These are phyloP conservation scores for Drosophila azteca DNA, from an alignment of 1,140 invertebrate species.

Conservation along the genomic window DNA sequence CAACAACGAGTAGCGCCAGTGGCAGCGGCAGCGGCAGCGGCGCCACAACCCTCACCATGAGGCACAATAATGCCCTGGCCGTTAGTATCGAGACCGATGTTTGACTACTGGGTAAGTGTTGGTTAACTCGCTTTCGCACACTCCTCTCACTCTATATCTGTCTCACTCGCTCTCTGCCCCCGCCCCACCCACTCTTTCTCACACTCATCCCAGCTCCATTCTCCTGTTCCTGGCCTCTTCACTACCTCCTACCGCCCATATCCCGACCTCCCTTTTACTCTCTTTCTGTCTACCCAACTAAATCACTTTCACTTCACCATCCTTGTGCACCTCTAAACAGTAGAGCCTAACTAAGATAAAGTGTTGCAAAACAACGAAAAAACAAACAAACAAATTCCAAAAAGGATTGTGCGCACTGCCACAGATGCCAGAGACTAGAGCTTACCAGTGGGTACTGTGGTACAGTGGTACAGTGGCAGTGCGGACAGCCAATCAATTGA, in stretches of 20 bases:
- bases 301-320: slow-evolving; percentile 11
- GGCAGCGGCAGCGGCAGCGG: slow-evolving; percentile 83
- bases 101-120: slow-evolving; percentile 94
- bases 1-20: slow-evolving; percentile 59
- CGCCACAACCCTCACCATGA: slow-evolving; percentile 92
- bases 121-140: slow-evolving; percentile 17
- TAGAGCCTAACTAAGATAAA: slow-evolving; percentile 35
- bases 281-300: slow-evolving; percentile 1
- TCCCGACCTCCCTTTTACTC: slow-evolving; percentile 8
- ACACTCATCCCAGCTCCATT: slow-evolving; percentile 22
- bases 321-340: slow-evolving; percentile 30
- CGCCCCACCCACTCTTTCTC: slow-evolving; percentile 4
- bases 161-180: slow-evolving; percentile 3
- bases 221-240: slow-evolving; percentile 6
- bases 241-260: slow-evolving; percentile 13
- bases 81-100: slow-evolving; percentile 98
- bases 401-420: slow-evolving; percentile 30
- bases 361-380: slow-evolving; percentile 33
- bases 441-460: too few species aligned
- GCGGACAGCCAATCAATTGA: slow-evolving; percentile 31
- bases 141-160: slow-evolving; percentile 11
- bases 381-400: slow-evolving; percentile 25
- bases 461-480: slow-evolving; percentile 1
- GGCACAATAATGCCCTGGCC: slow-evolving; percentile 90
- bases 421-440: neutral